Percentiles rank a stretch among this genome's conserved stretches.
phyloP scores from a whole-genome alignment of 2,888 invertebrate genomes.

The Trachelus stipa region DNA sequence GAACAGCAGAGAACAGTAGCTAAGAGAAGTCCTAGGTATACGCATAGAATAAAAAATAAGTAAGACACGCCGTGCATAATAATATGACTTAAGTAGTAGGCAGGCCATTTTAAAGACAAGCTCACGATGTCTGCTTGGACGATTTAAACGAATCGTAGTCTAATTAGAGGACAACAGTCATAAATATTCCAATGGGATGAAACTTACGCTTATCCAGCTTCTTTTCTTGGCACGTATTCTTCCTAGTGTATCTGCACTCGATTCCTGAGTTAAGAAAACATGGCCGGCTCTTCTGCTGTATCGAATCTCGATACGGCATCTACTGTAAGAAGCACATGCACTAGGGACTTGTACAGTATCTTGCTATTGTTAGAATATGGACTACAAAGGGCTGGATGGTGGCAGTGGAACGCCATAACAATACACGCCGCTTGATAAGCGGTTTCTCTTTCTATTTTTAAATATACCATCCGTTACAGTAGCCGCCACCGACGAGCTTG shows the following conservation, averaged over 20 bases:
- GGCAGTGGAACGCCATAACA: slow-evolving; percentile 1
- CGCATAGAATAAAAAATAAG: neutral
- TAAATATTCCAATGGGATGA: neutral
- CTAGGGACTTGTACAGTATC: neutral
- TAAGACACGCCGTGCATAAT: neutral
- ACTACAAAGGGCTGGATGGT: slow-evolving; percentile 3
- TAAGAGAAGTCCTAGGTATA: neutral
- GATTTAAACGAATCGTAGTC: neutral
- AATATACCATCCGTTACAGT: neutral
- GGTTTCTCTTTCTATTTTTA: neutral
- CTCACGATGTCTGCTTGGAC: neutral
- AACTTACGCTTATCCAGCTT: neutral
- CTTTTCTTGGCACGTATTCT: neutral
- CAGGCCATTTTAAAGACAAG: neutral
- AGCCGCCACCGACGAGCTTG: neutral
- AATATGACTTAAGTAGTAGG: neutral
- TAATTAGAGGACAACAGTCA: neutral
- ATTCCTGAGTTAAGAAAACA: neutral
- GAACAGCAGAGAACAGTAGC: neutral
- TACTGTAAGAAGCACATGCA: neutral
- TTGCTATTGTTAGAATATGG: neutral
- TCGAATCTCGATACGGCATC: slow-evolving; percentile 1
- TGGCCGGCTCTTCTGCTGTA: neutral
- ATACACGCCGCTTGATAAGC: slow-evolving; percentile 7
- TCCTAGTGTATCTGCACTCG: neutral